Conservation (phyloP, 2,797 vertebrate genomes). For the Clarias laeviceps region DNA sequence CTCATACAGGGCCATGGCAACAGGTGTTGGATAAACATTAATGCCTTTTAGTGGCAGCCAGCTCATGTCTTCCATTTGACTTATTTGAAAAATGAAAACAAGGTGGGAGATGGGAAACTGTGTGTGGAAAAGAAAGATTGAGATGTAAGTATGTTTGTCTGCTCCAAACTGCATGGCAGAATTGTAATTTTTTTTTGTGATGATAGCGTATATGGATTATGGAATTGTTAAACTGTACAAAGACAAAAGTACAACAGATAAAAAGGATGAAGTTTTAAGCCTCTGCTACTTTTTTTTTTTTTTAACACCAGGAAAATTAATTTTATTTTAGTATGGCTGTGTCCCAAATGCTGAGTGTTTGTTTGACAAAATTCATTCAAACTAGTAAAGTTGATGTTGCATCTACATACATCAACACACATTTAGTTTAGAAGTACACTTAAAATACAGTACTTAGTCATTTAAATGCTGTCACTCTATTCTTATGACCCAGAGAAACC, state of each 20-base stretch:
- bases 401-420: not conserved
- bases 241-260: not conserved
- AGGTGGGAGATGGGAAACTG: not conserved
- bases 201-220: not conserved
- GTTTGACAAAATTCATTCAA: not conserved
- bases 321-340: conserved; percentile 1
- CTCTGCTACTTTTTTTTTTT: not conserved
- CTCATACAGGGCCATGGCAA: conserved; percentile 9
- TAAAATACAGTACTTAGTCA: not conserved
- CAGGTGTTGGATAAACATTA: conserved; percentile 60
- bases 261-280: not conserved
- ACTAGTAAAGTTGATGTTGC: not conserved
- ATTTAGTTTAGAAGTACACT: not conserved
- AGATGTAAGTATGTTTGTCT: conserved; percentile 42
- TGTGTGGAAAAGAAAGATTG: conserved; percentile 1
- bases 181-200: not conserved
- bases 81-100: conserved; percentile 36
- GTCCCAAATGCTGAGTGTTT: not conserved
- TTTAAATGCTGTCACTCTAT: not conserved
- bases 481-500: not conserved
- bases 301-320: not conserved
- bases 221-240: not conserved
- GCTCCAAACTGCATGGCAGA: conserved; percentile 64
- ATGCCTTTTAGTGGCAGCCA: conserved; percentile 66
- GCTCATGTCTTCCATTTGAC: conserved; percentile 72